Percentiles rank a stretch among this genome's conserved stretches.
Evolutionary conservation across 1,140 invertebrate species (phyloP).

Genomic region (Ruditapes philippinarum): DNA sequence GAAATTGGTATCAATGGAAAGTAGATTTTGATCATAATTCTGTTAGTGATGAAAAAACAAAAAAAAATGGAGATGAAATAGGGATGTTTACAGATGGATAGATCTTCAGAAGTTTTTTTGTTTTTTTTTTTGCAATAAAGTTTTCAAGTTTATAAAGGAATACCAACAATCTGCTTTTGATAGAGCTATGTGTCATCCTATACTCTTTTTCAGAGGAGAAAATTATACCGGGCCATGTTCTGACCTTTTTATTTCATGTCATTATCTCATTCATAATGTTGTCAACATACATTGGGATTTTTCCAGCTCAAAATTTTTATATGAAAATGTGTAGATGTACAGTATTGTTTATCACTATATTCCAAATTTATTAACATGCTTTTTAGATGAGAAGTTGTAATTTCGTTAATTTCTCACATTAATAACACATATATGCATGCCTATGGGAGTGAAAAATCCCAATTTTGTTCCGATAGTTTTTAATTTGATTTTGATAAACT

Average conservation of each 20-base stretch:
- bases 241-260: neutral
- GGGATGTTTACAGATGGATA: too few relatives aligned
- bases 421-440: neutral
- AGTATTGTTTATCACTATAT: neutral
- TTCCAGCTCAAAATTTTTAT: neutral
- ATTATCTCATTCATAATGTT: neutral
- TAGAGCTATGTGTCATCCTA: constrained; percentile 44
- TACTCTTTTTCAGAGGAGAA: constrained; percentile 60
- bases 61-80: too few relatives aligned
- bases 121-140: too few relatives aligned
- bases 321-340: neutral
- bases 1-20: too few relatives aligned
- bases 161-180: constrained; percentile 17
- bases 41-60: too few relatives aligned
- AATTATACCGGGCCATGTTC: constrained; percentile 39
- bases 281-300: constrained; percentile 23
- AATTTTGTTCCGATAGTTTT: neutral
- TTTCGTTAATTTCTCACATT: neutral
- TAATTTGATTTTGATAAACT: neutral
- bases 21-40: too few relatives aligned
- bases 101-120: neutral
- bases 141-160: neutral
- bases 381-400: neutral
- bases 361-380: constrained; percentile 1
- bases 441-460: constrained; percentile 37